Conservation (phyloP, 2,888 invertebrate genomes). For the Lissonota sp. region DNA sequence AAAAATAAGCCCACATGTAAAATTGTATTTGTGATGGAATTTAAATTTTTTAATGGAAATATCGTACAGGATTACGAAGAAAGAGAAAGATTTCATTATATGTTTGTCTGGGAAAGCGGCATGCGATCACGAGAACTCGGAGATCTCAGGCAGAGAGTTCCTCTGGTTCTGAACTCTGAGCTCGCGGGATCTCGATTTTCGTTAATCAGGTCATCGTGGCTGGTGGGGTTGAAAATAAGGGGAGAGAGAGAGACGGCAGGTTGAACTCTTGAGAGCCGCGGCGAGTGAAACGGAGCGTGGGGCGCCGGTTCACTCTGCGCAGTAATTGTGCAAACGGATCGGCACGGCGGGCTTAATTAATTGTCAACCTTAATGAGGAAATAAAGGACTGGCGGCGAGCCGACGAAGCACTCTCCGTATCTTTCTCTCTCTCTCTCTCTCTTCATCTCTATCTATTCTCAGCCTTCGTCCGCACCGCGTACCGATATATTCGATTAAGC, state of each 20-base stretch:
- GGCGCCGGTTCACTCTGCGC: slow-evolving; percentile 43
- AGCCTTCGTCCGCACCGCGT: slow-evolving; percentile 27
- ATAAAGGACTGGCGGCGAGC: slow-evolving; percentile 58
- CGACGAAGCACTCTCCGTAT: slow-evolving; percentile 35
- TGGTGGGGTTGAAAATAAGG: slow-evolving; percentile 11
- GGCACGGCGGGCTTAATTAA: slow-evolving; percentile 64
- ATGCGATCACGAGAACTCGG: background rate
- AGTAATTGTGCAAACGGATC: slow-evolving; percentile 61
- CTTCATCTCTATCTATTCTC: background rate
- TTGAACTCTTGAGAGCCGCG: slow-evolving; percentile 31
- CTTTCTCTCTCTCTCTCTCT: slow-evolving; percentile 10
- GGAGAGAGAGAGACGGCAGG: background rate
- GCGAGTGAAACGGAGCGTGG: slow-evolving; percentile 48
- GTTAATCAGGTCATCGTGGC: slow-evolving; percentile 56
- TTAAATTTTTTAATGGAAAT: background rate
- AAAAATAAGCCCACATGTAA: too few relatives aligned
- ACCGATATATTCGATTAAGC: slow-evolving; percentile 64
- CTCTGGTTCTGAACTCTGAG: slow-evolving; percentile 29
- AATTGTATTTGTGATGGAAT: background rate
- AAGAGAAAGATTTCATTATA: background rate
- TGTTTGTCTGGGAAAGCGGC: background rate
- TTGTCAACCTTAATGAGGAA: slow-evolving; percentile 68
- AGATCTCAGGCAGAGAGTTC: slow-evolving; percentile 3
- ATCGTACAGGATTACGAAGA: background rate
- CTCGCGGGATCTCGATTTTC: slow-evolving; percentile 41